A percentile compares a stretch with the other conserved stretches of the same genome.
Conservation (phyloP, 2,113 vertebrate genomes). For the Pavo muticus region DNA sequence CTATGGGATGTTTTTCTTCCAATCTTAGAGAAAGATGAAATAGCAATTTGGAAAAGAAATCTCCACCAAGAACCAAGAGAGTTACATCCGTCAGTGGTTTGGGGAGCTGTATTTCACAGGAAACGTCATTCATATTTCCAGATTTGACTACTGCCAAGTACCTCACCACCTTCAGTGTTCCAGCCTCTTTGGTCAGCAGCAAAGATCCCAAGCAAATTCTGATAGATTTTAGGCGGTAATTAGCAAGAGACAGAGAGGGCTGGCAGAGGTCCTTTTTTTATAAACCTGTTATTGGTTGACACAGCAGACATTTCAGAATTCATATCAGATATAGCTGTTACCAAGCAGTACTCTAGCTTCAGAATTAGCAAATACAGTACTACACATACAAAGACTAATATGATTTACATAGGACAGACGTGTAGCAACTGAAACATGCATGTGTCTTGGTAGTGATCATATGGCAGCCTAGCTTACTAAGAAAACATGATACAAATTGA, state of each 20-base stretch:
- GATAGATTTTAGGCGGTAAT: not conserved
- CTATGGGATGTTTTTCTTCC: not conserved
- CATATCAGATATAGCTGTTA: not conserved
- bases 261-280: not conserved
- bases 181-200: not conserved
- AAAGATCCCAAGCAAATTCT: not conserved
- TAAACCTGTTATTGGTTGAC: not conserved
- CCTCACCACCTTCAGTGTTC: not conserved
- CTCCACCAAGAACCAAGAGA: not conserved
- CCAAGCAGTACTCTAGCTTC: not conserved
- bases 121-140: not conserved
- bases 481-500: slow-evolving; percentile 1
- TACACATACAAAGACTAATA: not conserved
- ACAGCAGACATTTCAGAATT: not conserved
- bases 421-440: not conserved
- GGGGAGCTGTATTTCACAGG: not conserved
- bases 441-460: not conserved
- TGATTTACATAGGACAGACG: not conserved
- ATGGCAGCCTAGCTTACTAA: not conserved
- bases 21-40: not conserved
- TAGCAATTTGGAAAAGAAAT: not conserved
- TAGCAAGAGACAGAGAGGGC: not conserved
- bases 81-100: not conserved
- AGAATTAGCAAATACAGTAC: not conserved
- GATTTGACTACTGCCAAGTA: not conserved